Percentiles rank a stretch among this genome's conserved stretches.
Evolutionary conservation across 2,797 vertebrate species (phyloP).

Genomic region (Avahi laniger): DNA sequence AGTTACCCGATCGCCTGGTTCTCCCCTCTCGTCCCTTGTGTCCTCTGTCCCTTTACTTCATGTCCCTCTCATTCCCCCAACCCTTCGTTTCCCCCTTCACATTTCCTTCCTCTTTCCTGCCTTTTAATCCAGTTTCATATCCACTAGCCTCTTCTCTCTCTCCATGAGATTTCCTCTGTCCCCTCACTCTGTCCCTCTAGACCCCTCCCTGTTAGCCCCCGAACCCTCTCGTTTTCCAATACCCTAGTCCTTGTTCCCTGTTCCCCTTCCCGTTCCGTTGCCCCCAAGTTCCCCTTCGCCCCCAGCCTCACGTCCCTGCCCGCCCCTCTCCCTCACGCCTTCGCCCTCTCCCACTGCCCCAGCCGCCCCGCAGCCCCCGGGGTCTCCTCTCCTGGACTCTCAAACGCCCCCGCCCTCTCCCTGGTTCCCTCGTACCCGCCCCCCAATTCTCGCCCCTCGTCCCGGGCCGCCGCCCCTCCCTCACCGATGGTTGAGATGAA

Average conservation of each 20-base stretch:
- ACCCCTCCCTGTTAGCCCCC: neutral
- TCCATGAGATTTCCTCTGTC: neutral
- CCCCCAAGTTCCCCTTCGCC: slow-evolving; percentile 21
- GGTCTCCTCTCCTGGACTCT: neutral
- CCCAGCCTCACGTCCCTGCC: neutral
- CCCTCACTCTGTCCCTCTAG: slow-evolving; percentile 3
- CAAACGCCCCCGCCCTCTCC: neutral
- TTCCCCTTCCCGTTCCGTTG: slow-evolving; percentile 1
- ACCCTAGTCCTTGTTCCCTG: neutral
- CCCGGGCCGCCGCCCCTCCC: slow-evolving; percentile 70
- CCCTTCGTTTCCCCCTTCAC: slow-evolving; percentile 43
- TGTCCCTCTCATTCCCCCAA: slow-evolving; percentile 14
- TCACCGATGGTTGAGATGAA: slow-evolving; percentile 99
- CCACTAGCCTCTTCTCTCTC: neutral
- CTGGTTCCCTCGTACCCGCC: neutral
- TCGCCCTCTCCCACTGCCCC: neutral
- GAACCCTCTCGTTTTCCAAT: neutral
- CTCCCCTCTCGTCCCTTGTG: slow-evolving; percentile 25
- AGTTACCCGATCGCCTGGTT: neutral
- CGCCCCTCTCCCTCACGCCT: neutral
- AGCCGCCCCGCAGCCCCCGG: neutral
- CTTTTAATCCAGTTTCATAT: slow-evolving; percentile 39
- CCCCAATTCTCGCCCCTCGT: neutral
- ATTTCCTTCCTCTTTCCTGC: slow-evolving; percentile 68
- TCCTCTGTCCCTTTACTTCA: slow-evolving; percentile 50